Evolutionary conservation across 2,888 invertebrate species (phyloP).

Genomic region (Cerastis rubricosa): DNA sequence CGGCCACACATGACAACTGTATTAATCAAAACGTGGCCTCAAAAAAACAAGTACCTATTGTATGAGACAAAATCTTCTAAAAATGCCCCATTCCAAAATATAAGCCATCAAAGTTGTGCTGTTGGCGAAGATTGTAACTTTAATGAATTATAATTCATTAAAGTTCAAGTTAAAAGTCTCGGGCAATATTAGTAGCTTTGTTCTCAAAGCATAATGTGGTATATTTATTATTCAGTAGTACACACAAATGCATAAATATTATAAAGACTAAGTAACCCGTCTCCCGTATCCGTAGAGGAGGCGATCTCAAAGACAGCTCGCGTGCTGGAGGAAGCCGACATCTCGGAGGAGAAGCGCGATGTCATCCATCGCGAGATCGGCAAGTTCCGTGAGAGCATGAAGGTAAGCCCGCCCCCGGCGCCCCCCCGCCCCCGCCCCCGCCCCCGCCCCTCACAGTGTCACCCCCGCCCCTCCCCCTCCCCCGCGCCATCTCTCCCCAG

Average conservation of each 20-base stretch:
- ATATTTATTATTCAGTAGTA: background rate
- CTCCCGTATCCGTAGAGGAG: constrained; percentile 88
- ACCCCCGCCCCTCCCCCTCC: background rate
- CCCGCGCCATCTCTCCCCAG: constrained; percentile 7
- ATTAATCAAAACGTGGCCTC: background rate
- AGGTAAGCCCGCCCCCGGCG: constrained; percentile 91
- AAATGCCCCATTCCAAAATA: background rate
- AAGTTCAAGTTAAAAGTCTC: too few relatives aligned
- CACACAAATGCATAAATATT: background rate
- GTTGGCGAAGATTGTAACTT: background rate
- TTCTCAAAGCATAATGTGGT: background rate
- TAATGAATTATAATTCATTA: background rate
- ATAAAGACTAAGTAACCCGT: background rate
- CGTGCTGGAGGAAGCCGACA: constrained; percentile 95
- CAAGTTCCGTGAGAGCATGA: constrained; percentile 99
- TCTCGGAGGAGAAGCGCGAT: constrained; percentile 99
- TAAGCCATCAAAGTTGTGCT: background rate
- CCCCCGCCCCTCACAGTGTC: background rate
- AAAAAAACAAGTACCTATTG: background rate
- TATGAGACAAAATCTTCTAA: background rate
- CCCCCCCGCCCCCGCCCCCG: background rate
- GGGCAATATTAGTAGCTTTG: background rate
- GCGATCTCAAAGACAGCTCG: constrained; percentile 92
- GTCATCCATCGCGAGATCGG: constrained; percentile 99
- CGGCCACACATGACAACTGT: background rate